A percentile compares a stretch with the other conserved stretches of the same genome.
These are phyloP conservation scores for Alosa alosa DNA, from an alignment of 2,113 vertebrate genomes.

Conservation along the genomic window DNA sequence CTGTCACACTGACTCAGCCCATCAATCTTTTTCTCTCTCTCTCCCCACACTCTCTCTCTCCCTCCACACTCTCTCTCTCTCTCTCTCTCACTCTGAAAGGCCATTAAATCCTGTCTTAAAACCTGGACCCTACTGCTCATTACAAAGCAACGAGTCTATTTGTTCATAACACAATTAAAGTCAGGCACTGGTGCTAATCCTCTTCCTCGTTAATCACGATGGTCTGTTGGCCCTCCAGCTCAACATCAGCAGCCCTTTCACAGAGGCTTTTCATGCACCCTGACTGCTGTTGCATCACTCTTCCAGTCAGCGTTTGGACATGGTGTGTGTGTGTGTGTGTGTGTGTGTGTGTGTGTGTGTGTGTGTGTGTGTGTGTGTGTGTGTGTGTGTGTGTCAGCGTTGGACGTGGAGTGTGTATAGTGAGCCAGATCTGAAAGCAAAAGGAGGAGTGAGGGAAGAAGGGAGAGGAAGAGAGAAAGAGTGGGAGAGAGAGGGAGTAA, in stretches of 20 bases:
- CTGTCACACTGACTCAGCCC: background rate
- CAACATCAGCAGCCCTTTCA: background rate
- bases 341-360: background rate
- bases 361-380: background rate
- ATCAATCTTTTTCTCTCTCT: background rate
- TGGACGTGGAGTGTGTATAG: background rate
- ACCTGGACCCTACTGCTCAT: background rate
- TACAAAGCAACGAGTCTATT: background rate
- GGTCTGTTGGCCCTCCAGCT: background rate
- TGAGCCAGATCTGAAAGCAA: background rate
- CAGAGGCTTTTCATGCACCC: background rate
- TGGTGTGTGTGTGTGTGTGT: background rate
- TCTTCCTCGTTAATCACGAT: background rate
- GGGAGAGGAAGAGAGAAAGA: background rate
- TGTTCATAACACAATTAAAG: background rate
- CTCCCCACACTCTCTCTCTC: background rate
- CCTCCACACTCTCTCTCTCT: background rate
- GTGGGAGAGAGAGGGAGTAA: background rate
- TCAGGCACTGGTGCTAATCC: background rate
- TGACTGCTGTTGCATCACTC: slow-evolving; percentile 4
- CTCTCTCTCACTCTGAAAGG: background rate
- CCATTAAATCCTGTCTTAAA: background rate
- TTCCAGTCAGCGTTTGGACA: background rate
- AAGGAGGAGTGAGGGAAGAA: background rate
- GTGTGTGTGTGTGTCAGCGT: no score